Conservation (phyloP, 2,888 invertebrate species). For the Drosophila antonietae region DNA sequence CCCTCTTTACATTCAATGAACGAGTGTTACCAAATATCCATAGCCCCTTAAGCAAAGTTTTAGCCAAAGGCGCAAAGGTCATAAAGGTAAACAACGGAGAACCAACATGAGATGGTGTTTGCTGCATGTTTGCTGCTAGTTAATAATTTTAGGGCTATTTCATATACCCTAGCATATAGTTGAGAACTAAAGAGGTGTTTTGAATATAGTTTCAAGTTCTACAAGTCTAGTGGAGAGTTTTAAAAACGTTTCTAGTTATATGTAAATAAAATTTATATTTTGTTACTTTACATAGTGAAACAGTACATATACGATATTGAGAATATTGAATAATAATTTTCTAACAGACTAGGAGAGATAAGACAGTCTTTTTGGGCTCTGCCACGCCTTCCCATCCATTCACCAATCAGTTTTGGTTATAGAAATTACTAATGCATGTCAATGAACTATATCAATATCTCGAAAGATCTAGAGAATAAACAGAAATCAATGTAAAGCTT, state of each 20-base stretch:
- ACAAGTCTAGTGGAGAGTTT: too few species aligned
- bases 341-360: neutral
- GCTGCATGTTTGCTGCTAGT: neutral
- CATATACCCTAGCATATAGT: neutral
- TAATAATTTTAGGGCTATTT: neutral
- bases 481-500: neutral
- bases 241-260: too few species aligned
- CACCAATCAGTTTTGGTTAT: too few species aligned
- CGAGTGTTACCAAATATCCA: neutral
- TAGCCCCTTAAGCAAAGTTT: neutral
- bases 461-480: neutral
- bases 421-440: too few species aligned
- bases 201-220: too few species aligned
- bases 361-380: too few species aligned
- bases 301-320: too few species aligned
- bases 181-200: neutral
- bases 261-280: too few species aligned
- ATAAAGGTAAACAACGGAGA: conserved; percentile 1
- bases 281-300: too few species aligned
- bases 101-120: neutral
- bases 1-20: neutral
- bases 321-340: too few species aligned
- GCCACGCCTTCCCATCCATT: too few species aligned
- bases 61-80: conserved; percentile 1
- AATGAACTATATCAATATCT: neutral